Evolutionary conservation across 2,113 vertebrate species (phyloP).

Genomic region (Corythoichthys haematopterus): DNA sequence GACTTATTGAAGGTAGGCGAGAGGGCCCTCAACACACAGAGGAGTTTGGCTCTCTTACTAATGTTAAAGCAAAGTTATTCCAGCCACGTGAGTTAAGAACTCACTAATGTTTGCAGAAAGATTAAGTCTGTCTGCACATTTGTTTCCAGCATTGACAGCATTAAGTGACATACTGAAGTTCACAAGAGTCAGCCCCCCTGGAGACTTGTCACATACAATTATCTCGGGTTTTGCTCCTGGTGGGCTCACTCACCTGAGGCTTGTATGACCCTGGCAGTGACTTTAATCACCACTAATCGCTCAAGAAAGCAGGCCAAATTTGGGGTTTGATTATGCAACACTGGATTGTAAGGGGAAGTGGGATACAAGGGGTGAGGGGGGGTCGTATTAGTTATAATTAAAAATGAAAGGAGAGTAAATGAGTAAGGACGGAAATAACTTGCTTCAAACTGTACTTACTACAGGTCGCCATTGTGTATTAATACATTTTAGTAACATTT

Average conservation of each 20-base stretch:
- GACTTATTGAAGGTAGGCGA: slow-evolving; percentile 22
- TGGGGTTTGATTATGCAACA: slow-evolving; percentile 29
- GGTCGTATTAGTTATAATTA: neutral
- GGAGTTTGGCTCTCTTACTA: slow-evolving; percentile 26
- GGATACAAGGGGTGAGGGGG: neutral
- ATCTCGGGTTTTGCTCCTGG: slow-evolving; percentile 27
- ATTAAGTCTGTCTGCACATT: neutral
- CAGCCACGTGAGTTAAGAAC: slow-evolving; percentile 27
- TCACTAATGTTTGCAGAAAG: slow-evolving; percentile 6
- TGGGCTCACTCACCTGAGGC: slow-evolving; percentile 47
- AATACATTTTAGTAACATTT: neutral
- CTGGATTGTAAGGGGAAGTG: neutral
- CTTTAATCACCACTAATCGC: slow-evolving; percentile 48
- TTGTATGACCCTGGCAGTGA: slow-evolving; percentile 37
- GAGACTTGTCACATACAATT: slow-evolving; percentile 39
- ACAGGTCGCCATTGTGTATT: neutral
- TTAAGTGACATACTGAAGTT: neutral
- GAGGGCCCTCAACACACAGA: slow-evolving; percentile 29
- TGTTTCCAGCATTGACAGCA: slow-evolving; percentile 19
- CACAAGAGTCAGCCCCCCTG: slow-evolving; percentile 24
- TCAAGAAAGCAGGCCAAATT: slow-evolving; percentile 21
- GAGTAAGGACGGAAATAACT: neutral
- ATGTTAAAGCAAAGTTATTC: slow-evolving; percentile 44
- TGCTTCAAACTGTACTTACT: neutral
- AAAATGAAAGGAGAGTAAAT: slow-evolving; percentile 3